phyloP scores from a whole-genome alignment of 1,140 invertebrate genomes.

The Drosophila tristis region DNA sequence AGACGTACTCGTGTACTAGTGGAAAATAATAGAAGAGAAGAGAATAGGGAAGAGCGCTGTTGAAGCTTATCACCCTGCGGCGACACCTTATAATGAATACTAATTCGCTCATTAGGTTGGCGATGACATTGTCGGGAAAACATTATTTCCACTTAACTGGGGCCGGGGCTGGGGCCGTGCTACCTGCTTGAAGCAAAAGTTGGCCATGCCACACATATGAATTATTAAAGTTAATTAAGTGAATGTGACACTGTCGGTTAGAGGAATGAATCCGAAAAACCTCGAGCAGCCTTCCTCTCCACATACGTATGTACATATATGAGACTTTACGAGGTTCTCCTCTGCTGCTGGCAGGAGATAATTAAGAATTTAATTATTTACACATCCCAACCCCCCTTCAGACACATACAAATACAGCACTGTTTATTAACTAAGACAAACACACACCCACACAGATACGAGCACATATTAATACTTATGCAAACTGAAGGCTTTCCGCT shows the following conservation, averaged over 20 bases:
- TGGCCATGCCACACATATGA: slow-evolving; percentile 56
- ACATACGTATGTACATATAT: slow-evolving; percentile 21
- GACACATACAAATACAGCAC: slow-evolving; percentile 27
- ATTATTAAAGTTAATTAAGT: slow-evolving; percentile 83
- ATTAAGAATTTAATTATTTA: slow-evolving; percentile 84
- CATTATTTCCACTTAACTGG: slow-evolving; percentile 59
- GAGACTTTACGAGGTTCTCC: slow-evolving; percentile 34
- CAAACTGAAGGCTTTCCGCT: slow-evolving; percentile 44
- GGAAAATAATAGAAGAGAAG: slow-evolving; percentile 2
- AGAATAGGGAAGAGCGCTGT: slow-evolving; percentile 15
- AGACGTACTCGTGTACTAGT: neutral
- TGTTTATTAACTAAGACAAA: slow-evolving; percentile 38
- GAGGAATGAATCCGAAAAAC: slow-evolving; percentile 65
- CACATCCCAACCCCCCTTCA: slow-evolving; percentile 41
- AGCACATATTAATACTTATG: slow-evolving; percentile 25
- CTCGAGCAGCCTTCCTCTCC: slow-evolving; percentile 12
- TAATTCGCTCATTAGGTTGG: slow-evolving; percentile 76
- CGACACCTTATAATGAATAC: slow-evolving; percentile 78
- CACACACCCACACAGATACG: neutral
- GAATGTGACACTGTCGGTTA: slow-evolving; percentile 48
- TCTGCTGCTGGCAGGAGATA: slow-evolving; percentile 64
- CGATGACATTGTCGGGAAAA: slow-evolving; percentile 58
- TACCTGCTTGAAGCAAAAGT: slow-evolving; percentile 55
- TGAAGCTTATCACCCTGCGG: slow-evolving; percentile 15
- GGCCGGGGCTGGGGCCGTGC: slow-evolving; percentile 1